Evolutionary conservation across 2,113 vertebrate genomes (phyloP).

Genomic region (Hyaena hyaena): DNA sequence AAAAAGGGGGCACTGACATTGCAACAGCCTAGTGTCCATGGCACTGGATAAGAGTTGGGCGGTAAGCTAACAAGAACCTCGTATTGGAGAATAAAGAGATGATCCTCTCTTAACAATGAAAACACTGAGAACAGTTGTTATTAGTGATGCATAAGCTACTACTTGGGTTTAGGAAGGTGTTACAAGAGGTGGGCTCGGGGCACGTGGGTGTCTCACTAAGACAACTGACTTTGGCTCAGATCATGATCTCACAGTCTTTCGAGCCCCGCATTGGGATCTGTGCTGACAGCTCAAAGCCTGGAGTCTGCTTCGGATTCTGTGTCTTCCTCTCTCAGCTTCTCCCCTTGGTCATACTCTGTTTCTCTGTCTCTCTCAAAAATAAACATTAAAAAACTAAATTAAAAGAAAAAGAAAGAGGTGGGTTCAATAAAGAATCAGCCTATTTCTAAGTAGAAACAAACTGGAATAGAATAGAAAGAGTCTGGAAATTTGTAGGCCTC

Average conservation of each 20-base stretch:
- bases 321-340: too few species aligned
- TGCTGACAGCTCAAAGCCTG: too few species aligned
- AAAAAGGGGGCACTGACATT: not conserved
- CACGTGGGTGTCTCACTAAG: too few species aligned
- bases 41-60: not conserved
- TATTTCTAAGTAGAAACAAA: not conserved
- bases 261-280: too few species aligned
- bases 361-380: too few species aligned
- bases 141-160: not conserved
- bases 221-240: too few species aligned
- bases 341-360: too few species aligned
- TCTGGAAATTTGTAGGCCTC: not conserved
- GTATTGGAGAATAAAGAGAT: not conserved
- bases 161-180: not conserved
- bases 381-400: too few species aligned
- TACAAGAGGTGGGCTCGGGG: not conserved
- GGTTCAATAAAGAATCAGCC: not conserved
- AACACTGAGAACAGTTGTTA: not conserved
- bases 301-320: too few species aligned
- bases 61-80: not conserved
- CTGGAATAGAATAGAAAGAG: not conserved
- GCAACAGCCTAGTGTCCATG: not conserved
- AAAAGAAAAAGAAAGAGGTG: not conserved
- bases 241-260: too few species aligned
- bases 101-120: not conserved